phyloP scores from a whole-genome alignment of 2,113 vertebrate genomes.

The Capreolus pygargus region DNA sequence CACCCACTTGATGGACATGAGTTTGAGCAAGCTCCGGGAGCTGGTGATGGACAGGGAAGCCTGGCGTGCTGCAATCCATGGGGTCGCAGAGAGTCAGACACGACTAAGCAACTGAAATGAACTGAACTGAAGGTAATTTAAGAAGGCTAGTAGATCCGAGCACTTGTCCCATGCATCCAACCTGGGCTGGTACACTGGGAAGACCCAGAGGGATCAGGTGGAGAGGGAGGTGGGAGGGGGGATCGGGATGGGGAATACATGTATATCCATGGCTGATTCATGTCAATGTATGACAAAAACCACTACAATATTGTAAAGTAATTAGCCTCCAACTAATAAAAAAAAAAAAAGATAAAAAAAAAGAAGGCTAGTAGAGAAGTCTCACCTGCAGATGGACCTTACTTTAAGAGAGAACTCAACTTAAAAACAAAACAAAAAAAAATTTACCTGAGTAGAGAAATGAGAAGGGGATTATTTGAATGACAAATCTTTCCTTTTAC shows the following conservation, averaged over 20 bases:
- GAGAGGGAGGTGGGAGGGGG: too few species aligned
- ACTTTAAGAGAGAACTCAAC: conserved; percentile 27
- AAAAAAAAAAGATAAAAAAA: too few species aligned
- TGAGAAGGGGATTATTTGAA: conserved; percentile 57
- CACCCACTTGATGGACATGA: neutral
- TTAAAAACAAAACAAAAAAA: neutral
- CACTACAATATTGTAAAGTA: too few species aligned
- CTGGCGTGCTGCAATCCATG: neutral
- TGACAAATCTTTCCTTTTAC: conserved; percentile 61
- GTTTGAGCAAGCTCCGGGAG: neutral
- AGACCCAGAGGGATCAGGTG: too few species aligned
- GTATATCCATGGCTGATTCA: too few species aligned
- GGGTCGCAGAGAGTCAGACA: neutral
- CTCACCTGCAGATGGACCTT: neutral
- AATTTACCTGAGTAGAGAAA: conserved; percentile 14
- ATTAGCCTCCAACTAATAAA: too few species aligned
- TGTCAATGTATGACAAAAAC: too few species aligned
- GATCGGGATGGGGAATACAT: too few species aligned
- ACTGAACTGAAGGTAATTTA: neutral
- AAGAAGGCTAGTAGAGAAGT: neutral
- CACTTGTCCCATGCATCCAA: too few species aligned
- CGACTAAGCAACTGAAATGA: neutral
- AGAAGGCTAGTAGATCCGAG: neutral
- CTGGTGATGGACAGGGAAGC: neutral
- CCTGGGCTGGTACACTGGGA: too few species aligned